A percentile compares a stretch with the other conserved stretches of the same genome.
Conservation (phyloP, 2,797 vertebrate genomes). For the Mergus octosetaceus region DNA sequence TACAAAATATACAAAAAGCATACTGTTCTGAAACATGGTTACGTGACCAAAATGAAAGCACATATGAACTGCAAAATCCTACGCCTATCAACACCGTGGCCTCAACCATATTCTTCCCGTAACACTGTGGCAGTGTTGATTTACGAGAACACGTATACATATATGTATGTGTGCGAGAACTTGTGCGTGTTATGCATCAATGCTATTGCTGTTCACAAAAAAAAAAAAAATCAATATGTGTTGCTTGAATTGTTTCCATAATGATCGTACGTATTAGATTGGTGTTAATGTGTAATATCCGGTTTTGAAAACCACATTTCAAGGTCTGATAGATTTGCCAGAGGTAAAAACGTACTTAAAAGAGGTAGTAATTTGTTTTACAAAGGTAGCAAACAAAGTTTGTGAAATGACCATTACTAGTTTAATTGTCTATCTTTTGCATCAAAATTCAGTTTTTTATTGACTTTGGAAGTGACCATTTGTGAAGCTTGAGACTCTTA, state of each 20-base stretch:
- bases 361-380: not conserved
- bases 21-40: constrained; percentile 18
- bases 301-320: constrained; percentile 48
- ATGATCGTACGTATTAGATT: not conserved
- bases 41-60: constrained; percentile 62
- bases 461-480: not conserved
- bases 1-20: constrained; percentile 9
- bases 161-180: not conserved
- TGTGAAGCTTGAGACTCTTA: not conserved
- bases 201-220: not conserved
- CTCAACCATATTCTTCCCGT: constrained; percentile 64
- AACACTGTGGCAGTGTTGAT: not conserved
- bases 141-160: constrained; percentile 74
- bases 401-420: not conserved
- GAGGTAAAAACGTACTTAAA: not conserved
- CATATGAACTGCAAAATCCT: constrained; percentile 29
- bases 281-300: constrained; percentile 36
- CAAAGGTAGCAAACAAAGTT: constrained; percentile 4
- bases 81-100: constrained; percentile 3
- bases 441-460: not conserved
- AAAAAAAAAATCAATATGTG: not conserved
- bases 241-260: constrained; percentile 43
- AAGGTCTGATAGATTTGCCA: constrained; percentile 27
- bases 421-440: not conserved
- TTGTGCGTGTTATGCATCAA: not conserved